These are phyloP conservation scores for Rhadinocentrus ornatus DNA, from an alignment of 2,797 vertebrate species.

Conservation along the genomic window DNA sequence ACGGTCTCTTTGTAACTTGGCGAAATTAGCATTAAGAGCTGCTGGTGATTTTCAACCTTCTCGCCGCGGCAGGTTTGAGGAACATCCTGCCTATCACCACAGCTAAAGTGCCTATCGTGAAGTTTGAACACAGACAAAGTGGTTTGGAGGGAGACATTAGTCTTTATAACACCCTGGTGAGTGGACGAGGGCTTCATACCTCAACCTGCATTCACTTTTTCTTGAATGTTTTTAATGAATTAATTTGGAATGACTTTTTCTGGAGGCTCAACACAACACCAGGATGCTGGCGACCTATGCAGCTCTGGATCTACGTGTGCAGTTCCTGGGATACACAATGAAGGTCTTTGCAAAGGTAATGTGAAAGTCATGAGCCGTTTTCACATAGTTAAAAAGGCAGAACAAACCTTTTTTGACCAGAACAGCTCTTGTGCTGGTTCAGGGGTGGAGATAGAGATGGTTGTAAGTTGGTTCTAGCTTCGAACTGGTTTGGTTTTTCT, in stretches of 20 bases:
- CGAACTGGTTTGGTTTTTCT: too few species aligned
- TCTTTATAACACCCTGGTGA: constrained; percentile 98
- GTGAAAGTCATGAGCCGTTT: too few species aligned
- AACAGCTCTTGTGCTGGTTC: too few species aligned
- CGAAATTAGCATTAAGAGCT: background rate
- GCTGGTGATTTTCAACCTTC: background rate
- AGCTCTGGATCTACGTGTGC: constrained; percentile 94
- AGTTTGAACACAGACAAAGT: constrained; percentile 96
- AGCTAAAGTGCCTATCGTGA: constrained; percentile 99
- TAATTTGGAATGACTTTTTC: constrained; percentile 23
- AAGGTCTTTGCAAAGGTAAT: constrained; percentile 98
- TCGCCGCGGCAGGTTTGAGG: constrained; percentile 86
- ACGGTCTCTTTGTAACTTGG: background rate
- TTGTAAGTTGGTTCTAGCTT: too few species aligned
- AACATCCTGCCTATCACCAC: constrained; percentile 99
- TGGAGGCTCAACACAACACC: constrained; percentile 97
- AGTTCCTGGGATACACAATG: constrained; percentile 96
- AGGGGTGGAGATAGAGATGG: too few species aligned
- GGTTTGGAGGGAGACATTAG: constrained; percentile 98
- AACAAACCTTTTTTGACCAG: too few species aligned
- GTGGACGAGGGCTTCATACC: background rate
- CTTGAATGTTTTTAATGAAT: background rate
- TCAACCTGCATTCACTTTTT: background rate
- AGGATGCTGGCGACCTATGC: constrained; percentile 97
- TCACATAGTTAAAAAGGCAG: too few species aligned